Evolutionary conservation across 2,888 invertebrate species (phyloP).

Genomic region (Brachypalpus laphriformis): DNA sequence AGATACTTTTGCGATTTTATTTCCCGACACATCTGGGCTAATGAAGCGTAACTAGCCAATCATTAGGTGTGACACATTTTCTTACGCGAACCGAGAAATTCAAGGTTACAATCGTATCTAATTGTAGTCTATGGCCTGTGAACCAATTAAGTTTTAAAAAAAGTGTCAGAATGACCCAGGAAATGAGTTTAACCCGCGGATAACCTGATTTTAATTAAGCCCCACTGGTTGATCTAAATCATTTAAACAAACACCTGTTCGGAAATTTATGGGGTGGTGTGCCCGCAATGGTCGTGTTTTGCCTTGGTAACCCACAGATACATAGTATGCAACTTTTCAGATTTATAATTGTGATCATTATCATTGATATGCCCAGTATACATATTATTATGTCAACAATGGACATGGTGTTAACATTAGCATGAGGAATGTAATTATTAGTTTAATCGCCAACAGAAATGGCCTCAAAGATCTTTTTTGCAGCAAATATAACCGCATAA

Average conservation of each 20-base stretch:
- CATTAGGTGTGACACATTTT: background rate
- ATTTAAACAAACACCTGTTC: slow-evolving; percentile 32
- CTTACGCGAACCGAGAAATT: background rate
- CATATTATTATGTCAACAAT: no score
- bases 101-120: slow-evolving; percentile 4
- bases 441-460: slow-evolving; percentile 5
- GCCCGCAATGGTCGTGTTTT: background rate
- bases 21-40: background rate
- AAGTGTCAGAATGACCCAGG: slow-evolving; percentile 17
- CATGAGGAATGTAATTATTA: slow-evolving; percentile 11
- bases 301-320: slow-evolving; percentile 1
- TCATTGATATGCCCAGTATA: no score
- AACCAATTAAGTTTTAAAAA: background rate
- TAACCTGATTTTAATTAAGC: slow-evolving; percentile 29
- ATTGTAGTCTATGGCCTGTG: background rate
- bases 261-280: background rate
- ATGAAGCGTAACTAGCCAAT: background rate
- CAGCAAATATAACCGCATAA: background rate
- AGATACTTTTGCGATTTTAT: background rate
- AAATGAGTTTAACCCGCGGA: slow-evolving; percentile 26
- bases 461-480: background rate
- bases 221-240: slow-evolving; percentile 24
- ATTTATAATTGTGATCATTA: background rate
- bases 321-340: background rate
- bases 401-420: slow-evolving; percentile 35